Evolutionary conservation across 2,797 vertebrate genomes (phyloP), one percentile per base, ranked within the genome.

Genomic region (Merluccius polli): DNA sequence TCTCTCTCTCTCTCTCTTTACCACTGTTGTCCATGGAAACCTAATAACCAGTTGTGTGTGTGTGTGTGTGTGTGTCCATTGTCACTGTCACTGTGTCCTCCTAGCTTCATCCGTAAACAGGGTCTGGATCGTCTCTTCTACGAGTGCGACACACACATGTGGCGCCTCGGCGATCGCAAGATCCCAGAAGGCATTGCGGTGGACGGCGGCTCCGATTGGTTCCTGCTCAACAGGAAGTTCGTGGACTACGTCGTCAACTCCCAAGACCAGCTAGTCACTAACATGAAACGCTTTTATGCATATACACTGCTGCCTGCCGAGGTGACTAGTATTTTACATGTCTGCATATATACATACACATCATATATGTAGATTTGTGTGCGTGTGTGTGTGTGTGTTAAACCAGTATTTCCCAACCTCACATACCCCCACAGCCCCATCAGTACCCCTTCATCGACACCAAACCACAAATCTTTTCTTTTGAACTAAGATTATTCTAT

Each of bases 131-230:
- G 98, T 4, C 95, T 99, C 36, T 99, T 99, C 93, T 94, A 95
- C 70, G 97, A 99, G 88, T 99, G 97, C 0, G 98, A 99, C 5
- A 95, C 96, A 0, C 98, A 99, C 92, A 99, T 99, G 98, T 99
- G 98, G 98, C 95, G 98, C 15, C 94, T 99, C 4, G 98, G 97
- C 0, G 97, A 99, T 89, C 91, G 98, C 11, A 95, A 94, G 83
- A 99, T 99, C 89, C 98, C 98, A 0, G 97, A 99, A 71, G 97
- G 97, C 86, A 94, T 99, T 0, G 85, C 95, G 0, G 96, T 99
- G 0, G 98, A 99, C 8, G 98, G 98, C 0, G 98, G 98, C 35
- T 99, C 98, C 0, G 97, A 99, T 63, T 99, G 98, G 98, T 99
- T 99, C 89, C 93, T 98, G 82, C 92, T 99, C 7, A 99, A 96